Conservation (phyloP, 2,888 invertebrate genomes). For the Uropetala carovei region DNA sequence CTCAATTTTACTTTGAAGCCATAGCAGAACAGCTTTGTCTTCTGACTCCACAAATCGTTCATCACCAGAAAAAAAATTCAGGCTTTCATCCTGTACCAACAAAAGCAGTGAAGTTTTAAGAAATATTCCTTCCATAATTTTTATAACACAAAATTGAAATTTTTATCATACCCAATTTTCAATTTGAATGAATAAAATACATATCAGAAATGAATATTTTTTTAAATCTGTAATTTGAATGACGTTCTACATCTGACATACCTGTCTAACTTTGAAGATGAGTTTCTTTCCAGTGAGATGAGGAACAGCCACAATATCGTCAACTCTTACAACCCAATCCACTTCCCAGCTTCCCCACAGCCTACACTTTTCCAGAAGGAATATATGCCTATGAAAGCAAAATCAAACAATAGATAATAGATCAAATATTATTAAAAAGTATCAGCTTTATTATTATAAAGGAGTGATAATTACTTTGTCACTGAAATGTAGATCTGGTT, state of each 20-base stretch:
- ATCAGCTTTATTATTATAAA: too few relatives aligned
- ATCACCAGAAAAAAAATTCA: constrained; percentile 79
- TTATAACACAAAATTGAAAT: neutral
- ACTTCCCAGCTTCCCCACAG: constrained; percentile 86
- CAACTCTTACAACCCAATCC: constrained; percentile 85
- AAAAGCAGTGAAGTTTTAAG: constrained; percentile 64
- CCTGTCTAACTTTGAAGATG: constrained; percentile 85
- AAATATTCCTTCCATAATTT: neutral
- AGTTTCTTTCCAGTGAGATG: constrained; percentile 80
- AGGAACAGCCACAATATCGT: constrained; percentile 84
- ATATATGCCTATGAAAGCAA: constrained; percentile 80
- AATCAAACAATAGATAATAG: neutral
- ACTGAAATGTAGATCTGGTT: too few relatives aligned
- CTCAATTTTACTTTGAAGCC: constrained; percentile 86
- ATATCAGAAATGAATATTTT: neutral
- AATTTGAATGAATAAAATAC: neutral
- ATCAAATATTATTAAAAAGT: too few relatives aligned
- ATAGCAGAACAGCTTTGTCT: constrained; percentile 80
- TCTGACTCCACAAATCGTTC: constrained; percentile 82
- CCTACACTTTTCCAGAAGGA: constrained; percentile 83
- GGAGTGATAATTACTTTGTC: too few relatives aligned
- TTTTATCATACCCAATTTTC: neutral
- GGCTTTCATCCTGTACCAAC: constrained; percentile 77
- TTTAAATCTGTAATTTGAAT: neutral
- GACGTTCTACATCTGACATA: constrained; percentile 72